Evolutionary conservation across 1,140 invertebrate genomes (phyloP).

Genomic region (Neodiprion fabricii): DNA sequence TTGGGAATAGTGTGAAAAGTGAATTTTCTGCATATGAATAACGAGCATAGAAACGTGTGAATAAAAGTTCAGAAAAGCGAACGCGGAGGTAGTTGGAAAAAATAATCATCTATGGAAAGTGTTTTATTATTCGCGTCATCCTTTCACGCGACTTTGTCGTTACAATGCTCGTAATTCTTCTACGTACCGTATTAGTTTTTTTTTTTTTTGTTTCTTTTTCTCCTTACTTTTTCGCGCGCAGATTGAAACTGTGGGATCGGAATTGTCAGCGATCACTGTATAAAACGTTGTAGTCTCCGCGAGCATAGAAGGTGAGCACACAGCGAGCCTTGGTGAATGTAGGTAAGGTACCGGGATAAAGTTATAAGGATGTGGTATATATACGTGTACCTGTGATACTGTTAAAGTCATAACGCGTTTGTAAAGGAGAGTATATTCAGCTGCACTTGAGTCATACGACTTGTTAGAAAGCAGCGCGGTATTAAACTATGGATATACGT

Average conservation of each 20-base stretch:
- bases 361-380: neutral
- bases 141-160: neutral
- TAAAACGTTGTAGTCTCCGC: neutral
- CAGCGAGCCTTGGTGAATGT: neutral
- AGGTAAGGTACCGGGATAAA: neutral
- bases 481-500: too few relatives aligned
- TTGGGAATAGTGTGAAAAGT: too few relatives aligned
- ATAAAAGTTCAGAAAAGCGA: too few relatives aligned
- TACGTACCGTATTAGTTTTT: neutral
- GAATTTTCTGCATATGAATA: too few relatives aligned
- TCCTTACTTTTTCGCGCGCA: neutral
- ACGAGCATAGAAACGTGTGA: too few relatives aligned
- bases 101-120: too few relatives aligned
- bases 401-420: neutral
- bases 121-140: neutral
- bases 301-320: too few relatives aligned
- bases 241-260: neutral
- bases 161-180: neutral
- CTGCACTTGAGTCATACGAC: neutral
- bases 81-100: too few relatives aligned
- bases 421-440: neutral
- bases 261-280: neutral
- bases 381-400: neutral
- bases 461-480: neutral
- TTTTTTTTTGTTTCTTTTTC: neutral